Base-by-base conservation (phyloP, 2,888 invertebrate species). In the Melitaea athalia region DNA sequence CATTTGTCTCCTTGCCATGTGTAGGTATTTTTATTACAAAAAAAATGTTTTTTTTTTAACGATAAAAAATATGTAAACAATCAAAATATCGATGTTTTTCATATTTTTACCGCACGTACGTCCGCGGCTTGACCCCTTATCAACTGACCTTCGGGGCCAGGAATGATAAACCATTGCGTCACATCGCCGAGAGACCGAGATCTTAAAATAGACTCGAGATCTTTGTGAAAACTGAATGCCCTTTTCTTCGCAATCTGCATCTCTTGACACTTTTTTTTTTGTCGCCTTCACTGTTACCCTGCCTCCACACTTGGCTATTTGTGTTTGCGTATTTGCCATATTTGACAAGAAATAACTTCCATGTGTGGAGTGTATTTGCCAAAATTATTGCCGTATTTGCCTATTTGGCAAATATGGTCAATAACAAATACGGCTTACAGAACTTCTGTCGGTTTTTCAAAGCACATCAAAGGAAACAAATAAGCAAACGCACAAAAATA, bases 151-250 rank as follows among this genome's bases (percentile, higher is more conserved):
- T 63, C 66, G 43, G 38, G 42, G 59, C 47, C 31, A 17, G 45
- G 71, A 65, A 72, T 70, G 73, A 72, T 74, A 75, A 71, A 70
- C 57, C 50, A 64, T 74, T 75, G 72, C 75, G 72, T 75, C 75
- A 75, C 64, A 42, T 45, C 67, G 53, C 64, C 57, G 63, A 64
- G 66, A 50, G 53, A 60, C 64, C 17, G 24, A 24, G 24, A 10
- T 63, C 69, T 68, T 65, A 65, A 72, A 72, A 73, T 72, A 72
- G 67, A 59, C 43, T 60, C 31, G 31, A 53, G 53, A 55, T 55
- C 53, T 55, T 55, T 55, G 53, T 50, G 50, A 17, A 55, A 55
- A 64, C 61, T 42, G 45, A 67, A 64, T 59, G 62, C 45, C 24
- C 47, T 38, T 64, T 64, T 62, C 49, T 61, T 59, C 45, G 24